These are phyloP conservation scores for Spodoptera frugiperda DNA, from an alignment of 1,140 invertebrate species.

Conservation along the genomic window DNA sequence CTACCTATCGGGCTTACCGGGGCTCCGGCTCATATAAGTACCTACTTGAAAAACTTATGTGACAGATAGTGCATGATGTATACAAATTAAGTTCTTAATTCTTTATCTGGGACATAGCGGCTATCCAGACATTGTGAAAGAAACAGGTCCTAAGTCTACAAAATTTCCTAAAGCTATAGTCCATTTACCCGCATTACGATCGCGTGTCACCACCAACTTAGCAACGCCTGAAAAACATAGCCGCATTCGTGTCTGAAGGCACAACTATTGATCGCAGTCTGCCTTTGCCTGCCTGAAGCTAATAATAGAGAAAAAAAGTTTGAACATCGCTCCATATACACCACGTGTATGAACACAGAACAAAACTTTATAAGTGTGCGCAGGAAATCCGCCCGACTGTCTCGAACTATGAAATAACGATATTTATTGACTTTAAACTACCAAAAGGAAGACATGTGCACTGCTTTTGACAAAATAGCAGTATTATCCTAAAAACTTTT, in stretches of 20 bases:
- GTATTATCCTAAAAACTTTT: constrained; percentile 16
- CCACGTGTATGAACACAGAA: constrained; percentile 25
- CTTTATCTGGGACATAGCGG: no score
- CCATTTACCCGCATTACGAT: no score
- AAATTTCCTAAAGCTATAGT: no score
- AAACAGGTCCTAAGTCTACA: no score
- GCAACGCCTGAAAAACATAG: background rate
- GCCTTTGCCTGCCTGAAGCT: background rate
- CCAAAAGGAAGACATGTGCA: background rate
- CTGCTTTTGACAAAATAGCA: constrained; percentile 5
- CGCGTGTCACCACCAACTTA: background rate
- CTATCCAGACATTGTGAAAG: no score
- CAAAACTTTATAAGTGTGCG: constrained; percentile 41
- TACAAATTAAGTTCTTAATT: no score
- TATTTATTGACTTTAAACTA: background rate
- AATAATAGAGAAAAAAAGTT: constrained; percentile 34
- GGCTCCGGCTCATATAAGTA: no score
- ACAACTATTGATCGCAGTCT: constrained; percentile 18
- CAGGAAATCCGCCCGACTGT: constrained; percentile 22
- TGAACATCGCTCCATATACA: constrained; percentile 6
- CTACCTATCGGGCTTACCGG: no score
- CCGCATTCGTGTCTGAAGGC: background rate
- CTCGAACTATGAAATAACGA: constrained; percentile 5
- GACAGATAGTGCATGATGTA: no score
- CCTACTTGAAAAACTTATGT: no score